Conservation (phyloP, 1,140 invertebrate species). For the Ceratina australensis region DNA sequence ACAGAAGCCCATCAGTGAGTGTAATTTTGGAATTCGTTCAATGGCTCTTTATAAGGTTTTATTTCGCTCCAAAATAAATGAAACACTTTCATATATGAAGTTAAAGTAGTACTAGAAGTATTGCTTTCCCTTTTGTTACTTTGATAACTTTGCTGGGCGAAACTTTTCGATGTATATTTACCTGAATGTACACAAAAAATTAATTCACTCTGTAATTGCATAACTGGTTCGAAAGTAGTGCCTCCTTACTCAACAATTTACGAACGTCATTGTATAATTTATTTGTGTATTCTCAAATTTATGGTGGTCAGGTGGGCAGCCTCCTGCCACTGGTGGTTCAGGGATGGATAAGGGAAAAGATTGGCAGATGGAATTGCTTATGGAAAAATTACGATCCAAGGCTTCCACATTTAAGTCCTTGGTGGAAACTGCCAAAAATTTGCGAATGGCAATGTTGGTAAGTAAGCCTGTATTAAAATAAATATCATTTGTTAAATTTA, state of each 20-base stretch:
- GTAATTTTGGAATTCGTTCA: conserved; percentile 30
- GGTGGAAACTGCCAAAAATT: conserved; percentile 90
- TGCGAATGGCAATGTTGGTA: conserved; percentile 91
- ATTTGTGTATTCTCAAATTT: conserved; percentile 9
- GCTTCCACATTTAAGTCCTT: conserved; percentile 87
- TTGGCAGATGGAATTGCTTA: conserved; percentile 89
- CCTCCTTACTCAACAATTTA: neutral
- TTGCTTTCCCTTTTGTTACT: neutral
- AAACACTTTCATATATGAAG: neutral
- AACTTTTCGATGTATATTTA: neutral
- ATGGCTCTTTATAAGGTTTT: neutral
- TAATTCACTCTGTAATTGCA: neutral
- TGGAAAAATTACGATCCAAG: conserved; percentile 93
- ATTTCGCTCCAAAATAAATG: neutral
- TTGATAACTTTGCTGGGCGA: neutral
- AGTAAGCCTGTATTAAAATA: conserved; percentile 59
- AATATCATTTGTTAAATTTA: conserved; percentile 22
- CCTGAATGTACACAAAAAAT: neutral
- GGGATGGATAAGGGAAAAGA: conserved; percentile 84
- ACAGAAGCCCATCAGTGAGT: conserved; percentile 74
- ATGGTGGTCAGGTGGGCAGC: conserved; percentile 68
- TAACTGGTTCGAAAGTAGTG: neutral
- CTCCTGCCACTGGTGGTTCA: conserved; percentile 61
- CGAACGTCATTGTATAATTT: neutral
- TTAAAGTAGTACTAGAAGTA: neutral